These are phyloP conservation scores for Ectropis grisescens DNA, from an alignment of 1,140 invertebrate species.

Conservation along the genomic window DNA sequence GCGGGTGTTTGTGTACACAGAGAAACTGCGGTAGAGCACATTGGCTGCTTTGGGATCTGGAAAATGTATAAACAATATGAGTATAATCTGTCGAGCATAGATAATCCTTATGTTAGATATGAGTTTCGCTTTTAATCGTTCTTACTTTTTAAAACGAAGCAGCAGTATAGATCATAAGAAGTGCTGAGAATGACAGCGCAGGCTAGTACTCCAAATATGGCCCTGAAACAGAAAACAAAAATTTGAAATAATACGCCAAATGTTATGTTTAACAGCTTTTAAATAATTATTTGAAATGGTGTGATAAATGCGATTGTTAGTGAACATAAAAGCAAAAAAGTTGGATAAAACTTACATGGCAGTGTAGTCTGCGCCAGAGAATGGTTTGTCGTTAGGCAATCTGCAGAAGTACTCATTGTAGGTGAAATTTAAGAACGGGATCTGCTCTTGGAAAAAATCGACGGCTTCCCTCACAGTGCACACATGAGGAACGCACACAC, in stretches of 20 bases:
- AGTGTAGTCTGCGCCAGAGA: conserved; percentile 20
- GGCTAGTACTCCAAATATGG: conserved; percentile 18
- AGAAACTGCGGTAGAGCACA: conserved; percentile 20
- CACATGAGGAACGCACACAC: conserved; percentile 18
- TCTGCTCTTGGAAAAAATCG: conserved; percentile 8
- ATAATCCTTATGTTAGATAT: background rate
- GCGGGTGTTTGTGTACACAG: conserved; percentile 32
- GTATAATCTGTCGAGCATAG: conserved; percentile 1
- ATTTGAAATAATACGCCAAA: too few relatives aligned
- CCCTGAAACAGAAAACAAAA: too few relatives aligned
- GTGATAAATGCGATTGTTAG: too few relatives aligned
- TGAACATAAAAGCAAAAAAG: too few relatives aligned
- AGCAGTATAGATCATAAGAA: conserved; percentile 21
- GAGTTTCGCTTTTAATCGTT: background rate
- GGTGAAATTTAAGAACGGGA: conserved; percentile 13
- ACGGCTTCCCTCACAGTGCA: conserved; percentile 14
- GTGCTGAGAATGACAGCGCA: conserved; percentile 20
- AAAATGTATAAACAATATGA: conserved; percentile 6
- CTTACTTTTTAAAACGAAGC: too few relatives aligned
- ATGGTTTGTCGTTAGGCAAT: conserved; percentile 26
- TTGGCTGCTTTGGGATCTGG: conserved; percentile 13
- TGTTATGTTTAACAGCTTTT: too few relatives aligned
- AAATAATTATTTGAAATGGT: too few relatives aligned
- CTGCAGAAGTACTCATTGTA: conserved; percentile 21
- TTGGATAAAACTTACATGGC: conserved; percentile 24